Conservation (phyloP, 2,113 vertebrate genomes). For the Cisticola juncidis region DNA sequence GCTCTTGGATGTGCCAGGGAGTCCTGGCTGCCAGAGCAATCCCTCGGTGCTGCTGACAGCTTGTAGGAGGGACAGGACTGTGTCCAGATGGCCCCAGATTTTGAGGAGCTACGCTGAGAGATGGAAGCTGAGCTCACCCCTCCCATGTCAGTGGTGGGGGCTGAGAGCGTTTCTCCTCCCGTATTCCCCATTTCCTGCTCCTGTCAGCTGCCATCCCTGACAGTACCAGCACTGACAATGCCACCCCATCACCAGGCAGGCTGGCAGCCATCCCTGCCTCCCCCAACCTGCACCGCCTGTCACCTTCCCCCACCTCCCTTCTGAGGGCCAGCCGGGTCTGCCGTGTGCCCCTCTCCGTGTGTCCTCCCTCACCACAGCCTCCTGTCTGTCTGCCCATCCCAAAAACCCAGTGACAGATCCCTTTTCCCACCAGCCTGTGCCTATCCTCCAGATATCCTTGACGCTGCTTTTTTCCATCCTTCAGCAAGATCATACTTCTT, state of each 20-base stretch:
- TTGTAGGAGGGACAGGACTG: constrained; percentile 46
- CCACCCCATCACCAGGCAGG: neutral
- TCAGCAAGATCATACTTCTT: neutral
- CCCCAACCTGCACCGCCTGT: neutral
- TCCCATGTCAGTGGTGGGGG: neutral
- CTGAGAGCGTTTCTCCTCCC: neutral
- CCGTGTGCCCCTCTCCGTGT: neutral
- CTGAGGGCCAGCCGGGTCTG: neutral
- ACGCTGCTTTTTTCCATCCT: neutral
- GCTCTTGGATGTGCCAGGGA: constrained; percentile 9
- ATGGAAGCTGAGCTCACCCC: constrained; percentile 5
- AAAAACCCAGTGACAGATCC: neutral
- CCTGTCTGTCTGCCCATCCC: neutral
- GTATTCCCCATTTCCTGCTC: neutral
- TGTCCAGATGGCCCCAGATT: constrained; percentile 63
- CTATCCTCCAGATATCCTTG: neutral
- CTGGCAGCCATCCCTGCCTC: neutral
- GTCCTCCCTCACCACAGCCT: neutral
- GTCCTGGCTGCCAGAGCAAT: constrained; percentile 52
- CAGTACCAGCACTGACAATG: neutral
- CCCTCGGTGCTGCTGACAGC: constrained; percentile 22
- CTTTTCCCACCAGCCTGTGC: neutral
- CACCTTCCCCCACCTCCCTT: neutral
- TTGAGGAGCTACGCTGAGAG: constrained; percentile 21
- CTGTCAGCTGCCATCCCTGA: neutral